These are phyloP conservation scores for Girardinus metallicus DNA, from an alignment of 2,797 vertebrate genomes.

Conservation along the genomic window DNA sequence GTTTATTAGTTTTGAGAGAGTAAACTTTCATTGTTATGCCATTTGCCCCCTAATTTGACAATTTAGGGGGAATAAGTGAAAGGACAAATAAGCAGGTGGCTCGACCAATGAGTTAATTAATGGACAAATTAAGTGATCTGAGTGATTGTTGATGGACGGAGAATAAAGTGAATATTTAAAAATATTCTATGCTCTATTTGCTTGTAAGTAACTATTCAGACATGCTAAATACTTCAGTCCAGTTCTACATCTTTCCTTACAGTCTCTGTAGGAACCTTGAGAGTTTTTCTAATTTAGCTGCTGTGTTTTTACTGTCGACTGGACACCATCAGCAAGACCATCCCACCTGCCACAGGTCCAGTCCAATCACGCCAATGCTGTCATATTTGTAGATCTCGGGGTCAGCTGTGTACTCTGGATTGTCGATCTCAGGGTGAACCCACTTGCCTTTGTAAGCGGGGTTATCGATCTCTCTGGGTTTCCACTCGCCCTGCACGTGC, in stretches of 20 bases:
- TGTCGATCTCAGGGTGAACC: slow-evolving; percentile 87
- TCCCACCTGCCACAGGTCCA: slow-evolving; percentile 87
- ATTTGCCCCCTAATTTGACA: no score
- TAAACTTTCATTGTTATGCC: no score
- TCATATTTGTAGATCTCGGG: slow-evolving; percentile 83
- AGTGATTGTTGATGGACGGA: not conserved
- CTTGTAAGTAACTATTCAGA: not conserved
- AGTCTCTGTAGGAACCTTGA: not conserved
- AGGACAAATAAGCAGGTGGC: not conserved
- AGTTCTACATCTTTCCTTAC: not conserved
- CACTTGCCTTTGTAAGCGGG: slow-evolving; percentile 86
- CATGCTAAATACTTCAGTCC: not conserved
- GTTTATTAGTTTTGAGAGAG: no score
- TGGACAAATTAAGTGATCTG: not conserved
- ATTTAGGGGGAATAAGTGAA: not conserved
- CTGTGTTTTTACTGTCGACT: not conserved
- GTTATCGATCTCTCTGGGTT: slow-evolving; percentile 82
- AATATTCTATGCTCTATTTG: not conserved
- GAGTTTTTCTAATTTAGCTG: not conserved
- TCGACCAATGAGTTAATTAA: not conserved
- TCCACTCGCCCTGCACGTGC: slow-evolving; percentile 81
- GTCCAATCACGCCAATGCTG: slow-evolving; percentile 81
- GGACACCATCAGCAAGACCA: not conserved
- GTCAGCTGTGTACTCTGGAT: slow-evolving; percentile 84
- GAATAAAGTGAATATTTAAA: not conserved